Percentiles rank a stretch among this genome's conserved stretches.
Conservation (phyloP, 2,113 vertebrate species). For the Mus musculus region DNA sequence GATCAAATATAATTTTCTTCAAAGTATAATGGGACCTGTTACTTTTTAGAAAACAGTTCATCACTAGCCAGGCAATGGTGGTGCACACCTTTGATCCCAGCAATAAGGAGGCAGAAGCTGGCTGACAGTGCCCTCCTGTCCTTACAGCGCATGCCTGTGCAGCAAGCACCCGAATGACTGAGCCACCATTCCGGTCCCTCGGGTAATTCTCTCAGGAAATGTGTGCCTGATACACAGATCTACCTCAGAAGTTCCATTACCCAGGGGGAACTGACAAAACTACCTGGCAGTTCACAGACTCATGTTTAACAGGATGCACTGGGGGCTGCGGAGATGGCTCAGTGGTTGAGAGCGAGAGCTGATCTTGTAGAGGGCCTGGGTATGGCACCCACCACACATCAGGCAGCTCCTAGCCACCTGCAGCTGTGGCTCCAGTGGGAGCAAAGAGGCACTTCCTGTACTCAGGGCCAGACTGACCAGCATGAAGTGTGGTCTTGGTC, state of each 20-base stretch:
- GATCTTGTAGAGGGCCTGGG: not conserved
- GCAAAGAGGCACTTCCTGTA: not conserved
- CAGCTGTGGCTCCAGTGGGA: not conserved
- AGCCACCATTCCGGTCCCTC: not conserved
- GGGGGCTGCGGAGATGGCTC: not conserved
- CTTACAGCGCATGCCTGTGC: not conserved
- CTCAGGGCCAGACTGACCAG: not conserved
- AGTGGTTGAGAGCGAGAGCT: not conserved
- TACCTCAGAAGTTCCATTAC: not conserved
- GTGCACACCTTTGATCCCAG: too few relatives aligned
- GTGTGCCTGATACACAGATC: not conserved
- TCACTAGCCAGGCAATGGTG: not conserved
- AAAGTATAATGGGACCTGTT: not conserved
- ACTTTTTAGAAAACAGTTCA: constrained; percentile 31
- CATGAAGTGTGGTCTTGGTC: rapidly evolving
- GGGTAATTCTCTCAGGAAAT: not conserved
- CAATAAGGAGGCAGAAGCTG: too few relatives aligned
- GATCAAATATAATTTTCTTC: not conserved
- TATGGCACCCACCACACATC: not conserved
- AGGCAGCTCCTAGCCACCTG: not conserved
- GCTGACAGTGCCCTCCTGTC: too few relatives aligned
- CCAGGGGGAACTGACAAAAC: not conserved
- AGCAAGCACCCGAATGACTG: not conserved
- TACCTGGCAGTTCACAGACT: not conserved
- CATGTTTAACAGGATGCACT: not conserved